Evolutionary conservation across 1,140 invertebrate genomes (phyloP).

Genomic region (Aphis craccivora): DNA sequence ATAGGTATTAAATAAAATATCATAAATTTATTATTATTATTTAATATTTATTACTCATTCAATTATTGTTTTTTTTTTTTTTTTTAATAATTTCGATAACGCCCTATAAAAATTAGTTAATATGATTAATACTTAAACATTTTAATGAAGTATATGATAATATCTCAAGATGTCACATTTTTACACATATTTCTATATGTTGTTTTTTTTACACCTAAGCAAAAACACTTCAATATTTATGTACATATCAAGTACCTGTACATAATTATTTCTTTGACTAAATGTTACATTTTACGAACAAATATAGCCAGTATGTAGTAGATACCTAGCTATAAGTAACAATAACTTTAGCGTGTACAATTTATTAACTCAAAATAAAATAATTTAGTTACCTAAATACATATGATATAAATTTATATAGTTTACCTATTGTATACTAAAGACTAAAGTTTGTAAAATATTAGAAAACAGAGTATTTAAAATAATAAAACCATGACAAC

Average conservation of each 20-base stretch:
- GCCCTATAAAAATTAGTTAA: neutral
- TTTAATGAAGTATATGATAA: neutral
- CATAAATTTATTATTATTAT: neutral
- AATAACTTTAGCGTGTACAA: neutral
- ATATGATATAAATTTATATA: neutral
- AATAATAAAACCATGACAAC: constrained; percentile 24
- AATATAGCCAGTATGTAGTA: neutral
- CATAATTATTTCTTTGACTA: neutral
- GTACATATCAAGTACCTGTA: neutral
- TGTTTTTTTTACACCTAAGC: neutral
- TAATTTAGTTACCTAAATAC: neutral
- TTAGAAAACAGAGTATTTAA: neutral
- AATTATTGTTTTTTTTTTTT: neutral
- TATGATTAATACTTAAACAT: neutral
- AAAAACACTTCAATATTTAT: neutral
- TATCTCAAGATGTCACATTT: neutral
- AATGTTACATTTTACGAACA: neutral
- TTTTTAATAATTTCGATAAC: neutral
- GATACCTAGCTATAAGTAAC: neutral
- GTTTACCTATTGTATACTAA: neutral
- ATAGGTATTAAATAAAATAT: neutral
- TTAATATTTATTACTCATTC: neutral
- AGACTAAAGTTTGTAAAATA: neutral
- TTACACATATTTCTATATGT: neutral
- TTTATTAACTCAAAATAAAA: neutral